Percentiles rank a stretch among this genome's conserved stretches.
Evolutionary conservation across 2,888 invertebrate genomes (phyloP).

Genomic region (Tubulanus polymorphus): DNA sequence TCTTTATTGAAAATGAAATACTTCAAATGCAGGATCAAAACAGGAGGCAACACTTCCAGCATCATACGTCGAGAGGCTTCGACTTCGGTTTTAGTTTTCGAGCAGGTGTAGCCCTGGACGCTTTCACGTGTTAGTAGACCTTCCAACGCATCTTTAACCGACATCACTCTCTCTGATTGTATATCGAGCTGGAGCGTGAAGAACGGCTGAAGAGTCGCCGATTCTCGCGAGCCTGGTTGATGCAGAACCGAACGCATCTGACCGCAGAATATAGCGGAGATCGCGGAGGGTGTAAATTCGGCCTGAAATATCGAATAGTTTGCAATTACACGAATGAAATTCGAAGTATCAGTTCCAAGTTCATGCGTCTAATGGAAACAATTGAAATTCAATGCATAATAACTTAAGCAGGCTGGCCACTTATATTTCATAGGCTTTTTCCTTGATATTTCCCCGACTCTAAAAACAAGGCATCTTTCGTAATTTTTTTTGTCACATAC

Average conservation of each 20-base stretch:
- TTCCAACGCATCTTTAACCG: constrained; percentile 81
- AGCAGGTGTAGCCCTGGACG: constrained; percentile 79
- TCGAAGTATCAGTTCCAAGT: no score
- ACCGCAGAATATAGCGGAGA: constrained; percentile 91
- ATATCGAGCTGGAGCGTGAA: constrained; percentile 92
- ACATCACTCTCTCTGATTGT: constrained; percentile 54
- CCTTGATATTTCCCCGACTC: no score
- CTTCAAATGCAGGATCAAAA: constrained; percentile 86
- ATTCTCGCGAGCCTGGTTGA: constrained; percentile 67
- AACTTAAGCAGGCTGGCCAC: no score
- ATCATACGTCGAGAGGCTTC: constrained; percentile 86
- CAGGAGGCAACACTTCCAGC: constrained; percentile 82
- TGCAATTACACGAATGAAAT: no score
- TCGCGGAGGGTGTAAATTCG: constrained; percentile 76
- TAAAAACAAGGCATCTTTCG: neutral
- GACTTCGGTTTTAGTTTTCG: constrained; percentile 71
- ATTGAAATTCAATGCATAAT: no score
- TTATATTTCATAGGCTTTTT: no score
- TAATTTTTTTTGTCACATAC: constrained; percentile 28
- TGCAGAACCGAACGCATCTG: constrained; percentile 80
- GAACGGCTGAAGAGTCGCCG: constrained; percentile 92
- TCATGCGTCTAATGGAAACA: no score
- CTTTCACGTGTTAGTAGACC: constrained; percentile 79
- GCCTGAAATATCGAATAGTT: no score
- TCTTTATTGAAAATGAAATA: constrained; percentile 78